Percentiles rank a stretch among this genome's conserved stretches.
Conservation (phyloP, 2,797 vertebrate genomes). For the Sebastolobus altivelis region DNA sequence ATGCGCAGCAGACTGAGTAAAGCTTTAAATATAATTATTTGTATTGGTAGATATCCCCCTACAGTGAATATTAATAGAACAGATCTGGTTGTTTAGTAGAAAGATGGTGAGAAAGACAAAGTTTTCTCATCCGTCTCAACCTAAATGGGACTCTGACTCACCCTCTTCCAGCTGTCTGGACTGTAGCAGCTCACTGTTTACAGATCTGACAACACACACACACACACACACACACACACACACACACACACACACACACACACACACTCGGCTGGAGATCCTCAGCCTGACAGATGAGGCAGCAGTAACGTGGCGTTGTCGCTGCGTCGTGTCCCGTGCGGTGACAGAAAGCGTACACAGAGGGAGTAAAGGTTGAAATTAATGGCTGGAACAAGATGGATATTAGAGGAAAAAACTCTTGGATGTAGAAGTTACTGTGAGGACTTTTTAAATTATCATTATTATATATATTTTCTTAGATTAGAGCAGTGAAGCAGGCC, state of each 20-base stretch:
- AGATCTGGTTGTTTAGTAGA: not conserved
- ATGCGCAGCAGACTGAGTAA: not conserved
- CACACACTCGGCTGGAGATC: not conserved
- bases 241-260: constrained; percentile 19
- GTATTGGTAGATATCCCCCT: not conserved
- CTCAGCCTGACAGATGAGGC: constrained; percentile 14
- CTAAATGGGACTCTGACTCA: constrained; percentile 30
- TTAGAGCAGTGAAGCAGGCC: not conserved
- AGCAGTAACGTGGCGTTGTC: not conserved
- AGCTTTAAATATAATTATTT: not conserved
- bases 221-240: constrained; percentile 25
- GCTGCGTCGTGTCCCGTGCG: not conserved
- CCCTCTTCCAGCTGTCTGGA: constrained; percentile 1
- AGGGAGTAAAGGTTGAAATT: constrained; percentile 1
- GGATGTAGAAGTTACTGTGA: not conserved
- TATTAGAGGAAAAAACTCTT: not conserved
- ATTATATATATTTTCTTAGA: not conserved
- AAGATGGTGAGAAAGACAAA: not conserved
- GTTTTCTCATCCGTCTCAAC: not conserved
- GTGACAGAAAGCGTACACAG: constrained; percentile 10
- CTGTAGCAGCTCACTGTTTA: constrained; percentile 46
- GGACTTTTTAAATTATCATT: not conserved
- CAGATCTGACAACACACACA: not conserved
- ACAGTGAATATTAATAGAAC: not conserved
- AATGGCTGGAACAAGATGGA: constrained; percentile 6